Evolutionary conservation across 2,797 vertebrate genomes (phyloP).

Genomic region (Hypotaenidia philippensis): DNA sequence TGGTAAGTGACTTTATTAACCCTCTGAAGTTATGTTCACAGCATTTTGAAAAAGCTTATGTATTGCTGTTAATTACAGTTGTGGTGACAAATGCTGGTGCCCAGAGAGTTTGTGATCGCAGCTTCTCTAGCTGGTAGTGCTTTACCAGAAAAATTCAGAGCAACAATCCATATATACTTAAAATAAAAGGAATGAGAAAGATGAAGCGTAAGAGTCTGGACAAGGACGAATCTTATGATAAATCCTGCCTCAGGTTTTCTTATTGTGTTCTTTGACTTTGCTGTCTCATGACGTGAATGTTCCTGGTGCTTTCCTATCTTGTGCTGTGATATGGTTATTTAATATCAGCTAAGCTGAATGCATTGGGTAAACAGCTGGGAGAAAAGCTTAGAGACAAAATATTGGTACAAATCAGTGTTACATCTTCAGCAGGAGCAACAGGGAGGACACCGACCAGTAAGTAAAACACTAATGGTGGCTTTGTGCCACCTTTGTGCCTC

Average conservation of each 20-base stretch:
- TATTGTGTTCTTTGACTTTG: slow-evolving; percentile 33
- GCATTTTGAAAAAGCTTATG: slow-evolving; percentile 69
- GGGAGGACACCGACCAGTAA: background rate
- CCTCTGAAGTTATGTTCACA: slow-evolving; percentile 68
- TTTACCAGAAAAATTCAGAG: slow-evolving; percentile 62
- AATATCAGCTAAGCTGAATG: background rate
- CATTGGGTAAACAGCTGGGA: background rate
- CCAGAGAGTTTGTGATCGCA: slow-evolving; percentile 55
- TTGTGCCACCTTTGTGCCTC: background rate
- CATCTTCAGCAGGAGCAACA: background rate
- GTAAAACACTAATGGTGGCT: background rate
- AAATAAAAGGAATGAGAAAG: slow-evolving; percentile 56
- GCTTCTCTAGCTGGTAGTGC: slow-evolving; percentile 31
- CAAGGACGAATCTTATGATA: slow-evolving; percentile 32
- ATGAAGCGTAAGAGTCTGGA: background rate
- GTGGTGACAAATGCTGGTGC: slow-evolving; percentile 31
- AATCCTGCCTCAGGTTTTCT: slow-evolving; percentile 35
- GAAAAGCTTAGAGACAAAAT: background rate
- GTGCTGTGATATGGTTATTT: background rate
- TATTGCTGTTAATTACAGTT: slow-evolving; percentile 71
- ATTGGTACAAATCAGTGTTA: background rate
- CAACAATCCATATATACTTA: slow-evolving; percentile 46
- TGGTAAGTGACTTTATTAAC: slow-evolving; percentile 78
- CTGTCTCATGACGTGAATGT: background rate
- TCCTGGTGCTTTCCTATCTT: background rate